Percentiles rank a stretch among this genome's conserved stretches.
These are phyloP conservation scores for Sparus aurata DNA, from an alignment of 2,797 vertebrate genomes.

Conservation along the genomic window DNA sequence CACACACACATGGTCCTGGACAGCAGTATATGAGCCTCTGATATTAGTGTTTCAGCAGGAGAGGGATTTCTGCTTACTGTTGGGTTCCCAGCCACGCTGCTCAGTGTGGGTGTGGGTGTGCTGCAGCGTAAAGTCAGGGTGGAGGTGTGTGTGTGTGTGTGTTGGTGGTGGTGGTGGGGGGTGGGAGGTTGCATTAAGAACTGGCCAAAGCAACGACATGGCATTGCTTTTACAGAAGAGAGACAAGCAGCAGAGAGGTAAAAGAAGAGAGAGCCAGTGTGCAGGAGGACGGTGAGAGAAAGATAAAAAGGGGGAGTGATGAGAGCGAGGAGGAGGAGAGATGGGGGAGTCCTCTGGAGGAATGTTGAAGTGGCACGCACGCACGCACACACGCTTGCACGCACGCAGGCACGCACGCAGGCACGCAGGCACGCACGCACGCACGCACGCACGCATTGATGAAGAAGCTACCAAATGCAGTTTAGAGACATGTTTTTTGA, in stretches of 20 bases:
- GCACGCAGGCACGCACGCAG: conserved; percentile 1
- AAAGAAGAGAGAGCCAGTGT: conserved; percentile 25
- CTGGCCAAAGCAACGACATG: conserved; percentile 65
- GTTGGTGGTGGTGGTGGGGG: not conserved
- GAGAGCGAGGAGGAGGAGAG: conserved; percentile 25
- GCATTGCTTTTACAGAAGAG: conserved; percentile 71
- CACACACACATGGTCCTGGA: conserved; percentile 22
- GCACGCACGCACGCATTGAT: not conserved
- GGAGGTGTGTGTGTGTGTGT: not conserved
- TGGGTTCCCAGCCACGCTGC: conserved; percentile 57
- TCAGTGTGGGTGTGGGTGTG: conserved; percentile 20
- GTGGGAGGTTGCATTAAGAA: conserved; percentile 71
- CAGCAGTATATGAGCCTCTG: conserved; percentile 42
- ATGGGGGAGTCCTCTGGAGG: conserved; percentile 28
- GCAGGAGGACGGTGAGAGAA: conserved; percentile 25
- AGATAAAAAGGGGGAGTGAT: conserved; percentile 30
- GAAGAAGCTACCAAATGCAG: too few relatives aligned
- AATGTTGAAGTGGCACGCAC: conserved; percentile 3
- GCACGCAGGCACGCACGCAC: conserved; percentile 1
- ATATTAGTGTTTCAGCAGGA: conserved; percentile 68
- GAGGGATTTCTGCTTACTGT: conserved; percentile 76
- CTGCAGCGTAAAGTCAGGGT: not conserved
- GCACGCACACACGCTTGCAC: not conserved
- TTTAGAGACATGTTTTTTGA: too few relatives aligned
- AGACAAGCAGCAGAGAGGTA: conserved; percentile 37